Evolutionary conservation across 2,113 vertebrate species (phyloP).

Genomic region (Cryptotis parvus): DNA sequence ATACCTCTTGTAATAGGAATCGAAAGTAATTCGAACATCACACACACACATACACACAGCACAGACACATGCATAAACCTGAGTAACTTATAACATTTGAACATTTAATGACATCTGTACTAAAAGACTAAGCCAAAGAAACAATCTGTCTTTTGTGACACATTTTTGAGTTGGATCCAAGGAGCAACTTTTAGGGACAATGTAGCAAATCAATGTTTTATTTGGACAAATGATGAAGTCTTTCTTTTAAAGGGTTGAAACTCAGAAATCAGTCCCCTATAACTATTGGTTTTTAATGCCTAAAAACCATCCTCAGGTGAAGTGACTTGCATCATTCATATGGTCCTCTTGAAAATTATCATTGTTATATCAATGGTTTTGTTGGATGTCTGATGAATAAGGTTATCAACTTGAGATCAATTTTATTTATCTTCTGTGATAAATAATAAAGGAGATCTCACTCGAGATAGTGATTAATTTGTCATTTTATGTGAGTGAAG

Average conservation of each 20-base stretch:
- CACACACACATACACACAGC: neutral
- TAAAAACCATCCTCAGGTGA: neutral
- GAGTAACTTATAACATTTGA: conserved; percentile 27
- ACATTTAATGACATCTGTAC: conserved; percentile 35
- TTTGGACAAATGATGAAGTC: neutral
- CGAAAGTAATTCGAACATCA: neutral
- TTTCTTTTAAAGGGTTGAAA: accelerated
- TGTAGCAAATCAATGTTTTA: conserved; percentile 23
- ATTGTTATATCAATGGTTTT: neutral
- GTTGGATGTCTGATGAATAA: conserved; percentile 36
- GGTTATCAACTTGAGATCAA: neutral
- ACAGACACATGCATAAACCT: no score
- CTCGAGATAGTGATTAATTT: no score
- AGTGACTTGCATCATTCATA: neutral
- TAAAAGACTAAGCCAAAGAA: conserved; percentile 42
- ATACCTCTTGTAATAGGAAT: neutral
- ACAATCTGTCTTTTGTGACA: conserved; percentile 12
- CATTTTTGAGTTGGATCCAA: conserved; percentile 75
- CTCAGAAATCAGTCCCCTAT: neutral
- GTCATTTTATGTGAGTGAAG: neutral
- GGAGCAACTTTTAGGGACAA: conserved; percentile 68
- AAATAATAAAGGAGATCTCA: conserved; percentile 24
- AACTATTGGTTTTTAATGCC: neutral
- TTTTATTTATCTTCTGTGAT: neutral
- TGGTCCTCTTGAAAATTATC: neutral